Base-by-base conservation (phyloP, 2,113 vertebrate genomes). In the Semicossyphus pulcher region DNA sequence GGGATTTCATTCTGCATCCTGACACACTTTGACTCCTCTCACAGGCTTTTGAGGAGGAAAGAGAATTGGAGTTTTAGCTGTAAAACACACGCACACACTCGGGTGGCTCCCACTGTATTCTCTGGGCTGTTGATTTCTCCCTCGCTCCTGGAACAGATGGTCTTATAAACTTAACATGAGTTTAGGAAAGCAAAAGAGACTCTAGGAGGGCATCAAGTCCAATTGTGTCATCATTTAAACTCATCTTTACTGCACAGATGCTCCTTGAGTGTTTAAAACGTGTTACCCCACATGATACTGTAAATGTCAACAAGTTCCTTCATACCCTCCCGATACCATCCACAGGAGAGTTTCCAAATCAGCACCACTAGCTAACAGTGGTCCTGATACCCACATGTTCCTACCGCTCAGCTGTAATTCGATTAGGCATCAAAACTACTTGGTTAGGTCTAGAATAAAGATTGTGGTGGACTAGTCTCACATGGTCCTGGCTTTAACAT, bases 131-230 rank as follows among this genome's bases (percentile, higher is more conserved):
- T 58, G 42, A 62, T 57, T 72, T 62, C 64, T 9, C 47, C 58
- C 31, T 5, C 25, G 52, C 23, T 60, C 37, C 59, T 32, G 26
- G 51, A 87, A 83, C 86, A 91, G 81, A 88, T 84, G 84, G 84
- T 66, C 76, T 69, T 83, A 73, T 84, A 84, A 81, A 87, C 37
- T 81, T 68, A 74, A 59, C 66, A 72, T 5, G 3, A 75, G 57
- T 66, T 84, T 56, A 65, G 28, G 47, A 70, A 76, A 62, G 64
- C 41, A 42, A 53, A 70, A 67, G 29, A 54, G 47, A 41, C 20
- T 8, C 54, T 45, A 1, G n/a, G 15, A 68, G 25, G 60, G 47
- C 61, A 76, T 52, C 39, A 54, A 57, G 78, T 64, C 32, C 25
- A 58, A 64, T 74, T 80, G 31, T 12, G 26, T 54, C 68, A 37